Evolutionary conservation across 1,140 invertebrate species (phyloP), one percentile per base, ranked within the genome.

Genomic region (Drosophila seguyi): DNA sequence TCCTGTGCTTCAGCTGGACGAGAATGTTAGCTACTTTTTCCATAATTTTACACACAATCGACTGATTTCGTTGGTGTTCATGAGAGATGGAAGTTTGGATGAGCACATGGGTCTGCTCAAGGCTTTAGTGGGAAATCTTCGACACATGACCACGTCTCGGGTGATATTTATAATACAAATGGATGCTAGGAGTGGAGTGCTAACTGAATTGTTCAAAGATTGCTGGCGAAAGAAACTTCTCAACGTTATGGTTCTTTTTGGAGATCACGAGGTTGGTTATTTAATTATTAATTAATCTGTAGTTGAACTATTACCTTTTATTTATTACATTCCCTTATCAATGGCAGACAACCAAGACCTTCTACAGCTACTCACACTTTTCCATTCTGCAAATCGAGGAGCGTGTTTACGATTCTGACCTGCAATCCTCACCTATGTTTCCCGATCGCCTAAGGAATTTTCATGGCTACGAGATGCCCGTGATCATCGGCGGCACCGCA

Each of bases 331-430:
- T 27, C 1, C 0, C n/a, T 22, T n/a, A 8, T 36, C 0, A 4
- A 16, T 55, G 39, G 0, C 27, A 91, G 90, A 14, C 2, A 4
- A 81, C 80, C 2, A 48, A 56, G 2, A 68, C 39, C 5, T 76
- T 90, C 22, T 81, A 78, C 38, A 78, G 75, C 45, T 92, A 92
- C 31, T 66, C 63, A 0, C 79, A 69, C 13, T 92, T 92, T 73
- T 90, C 91, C 0, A 59, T 27, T 3, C 71, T 91, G 4, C 56
- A 76, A 45, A 6, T 92, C 31, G 83, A 91, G 55, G 57, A 74
- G 10, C 50, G 42, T 0, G 0, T 34, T 1, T 77, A 57, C 31
- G 55, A 68, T 16, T 6, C n/a, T 14, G 29, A 7, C 2, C 7
- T 18, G n/a, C 27, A 14, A 10, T 3, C 3, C 4, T 27, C 10